These are phyloP conservation scores for Phocides pigmalion DNA, from an alignment of 1,140 invertebrate genomes.

Conservation along the genomic window DNA sequence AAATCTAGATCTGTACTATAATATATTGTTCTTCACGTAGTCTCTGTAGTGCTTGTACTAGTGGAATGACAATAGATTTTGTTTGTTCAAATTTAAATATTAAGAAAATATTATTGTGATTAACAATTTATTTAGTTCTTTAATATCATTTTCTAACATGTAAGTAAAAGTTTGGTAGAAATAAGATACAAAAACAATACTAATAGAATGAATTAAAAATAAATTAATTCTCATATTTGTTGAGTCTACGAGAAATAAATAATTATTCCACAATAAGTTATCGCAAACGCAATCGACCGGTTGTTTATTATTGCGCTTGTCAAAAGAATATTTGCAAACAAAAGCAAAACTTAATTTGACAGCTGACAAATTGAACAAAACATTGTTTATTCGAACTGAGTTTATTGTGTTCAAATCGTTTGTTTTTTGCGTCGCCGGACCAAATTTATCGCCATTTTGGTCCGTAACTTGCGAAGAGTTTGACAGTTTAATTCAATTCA, in stretches of 20 bases:
- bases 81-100: no score
- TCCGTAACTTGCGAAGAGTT: constrained; percentile 38
- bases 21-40: no score
- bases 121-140: no score
- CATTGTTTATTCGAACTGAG: constrained; percentile 46
- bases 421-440: constrained; percentile 44
- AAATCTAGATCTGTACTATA: no score
- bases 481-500: constrained; percentile 43
- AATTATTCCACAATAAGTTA: background rate
- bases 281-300: background rate
- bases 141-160: no score
- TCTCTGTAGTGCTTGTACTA: no score
- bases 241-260: background rate
- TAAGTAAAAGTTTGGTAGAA: no score
- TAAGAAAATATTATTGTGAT: no score
- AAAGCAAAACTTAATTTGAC: constrained; percentile 56
- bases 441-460: constrained; percentile 44
- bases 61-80: no score
- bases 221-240: no score
- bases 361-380: constrained; percentile 62
- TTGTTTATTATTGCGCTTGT: constrained; percentile 22
- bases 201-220: no score
- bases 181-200: no score
- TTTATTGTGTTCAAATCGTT: constrained; percentile 40
- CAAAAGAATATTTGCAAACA: constrained; percentile 42